phyloP scores from a whole-genome alignment of 2,797 vertebrate species.

The Sphenopsis melanotis region DNA sequence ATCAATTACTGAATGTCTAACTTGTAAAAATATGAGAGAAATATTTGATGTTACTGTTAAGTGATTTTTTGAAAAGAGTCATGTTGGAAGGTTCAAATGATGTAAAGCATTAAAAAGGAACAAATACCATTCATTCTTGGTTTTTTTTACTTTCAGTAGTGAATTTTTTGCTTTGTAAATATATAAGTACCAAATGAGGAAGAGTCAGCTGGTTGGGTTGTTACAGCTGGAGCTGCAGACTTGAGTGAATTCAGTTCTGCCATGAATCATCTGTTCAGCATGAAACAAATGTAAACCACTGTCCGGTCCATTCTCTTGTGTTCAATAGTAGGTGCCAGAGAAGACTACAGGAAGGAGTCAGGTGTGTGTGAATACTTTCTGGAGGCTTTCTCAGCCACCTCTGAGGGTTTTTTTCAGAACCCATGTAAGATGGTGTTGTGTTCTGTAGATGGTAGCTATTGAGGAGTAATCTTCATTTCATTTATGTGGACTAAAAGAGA shows the following conservation, averaged over 20 bases:
- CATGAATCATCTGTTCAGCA: background rate
- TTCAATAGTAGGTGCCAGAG: background rate
- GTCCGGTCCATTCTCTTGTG: background rate
- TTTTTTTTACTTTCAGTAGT: background rate
- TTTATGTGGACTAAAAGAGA: background rate
- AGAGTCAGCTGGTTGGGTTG: background rate
- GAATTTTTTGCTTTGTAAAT: background rate
- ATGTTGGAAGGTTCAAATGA: background rate
- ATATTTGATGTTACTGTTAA: background rate
- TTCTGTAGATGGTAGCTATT: background rate
- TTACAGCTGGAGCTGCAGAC: background rate
- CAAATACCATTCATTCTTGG: background rate
- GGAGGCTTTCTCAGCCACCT: background rate
- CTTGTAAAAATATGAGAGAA: background rate
- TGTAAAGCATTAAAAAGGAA: background rate
- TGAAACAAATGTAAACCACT: background rate
- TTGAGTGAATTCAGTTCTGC: background rate
- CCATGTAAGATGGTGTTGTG: rapidly evolving
- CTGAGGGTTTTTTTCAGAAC: background rate
- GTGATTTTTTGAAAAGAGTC: background rate
- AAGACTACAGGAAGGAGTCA: background rate
- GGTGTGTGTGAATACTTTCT: background rate
- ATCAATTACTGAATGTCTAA: background rate
- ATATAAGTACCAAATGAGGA: background rate
- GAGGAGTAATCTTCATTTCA: background rate